Base-by-base conservation (phyloP, 2,888 invertebrate species). In the Lithophane ornitopus region DNA sequence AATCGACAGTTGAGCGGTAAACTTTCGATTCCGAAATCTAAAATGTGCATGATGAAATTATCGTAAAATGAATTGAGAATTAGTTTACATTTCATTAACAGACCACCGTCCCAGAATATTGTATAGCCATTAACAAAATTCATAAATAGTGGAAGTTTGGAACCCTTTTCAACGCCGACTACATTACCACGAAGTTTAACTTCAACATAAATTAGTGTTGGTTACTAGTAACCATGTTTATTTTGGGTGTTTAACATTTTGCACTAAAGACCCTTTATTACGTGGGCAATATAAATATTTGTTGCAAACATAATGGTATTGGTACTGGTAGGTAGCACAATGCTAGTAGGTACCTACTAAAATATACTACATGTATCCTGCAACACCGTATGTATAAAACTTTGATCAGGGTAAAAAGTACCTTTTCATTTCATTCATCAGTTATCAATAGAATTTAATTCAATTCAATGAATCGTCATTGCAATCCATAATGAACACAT, bases 151-250 rank as follows among this genome's bases (percentile, higher is more conserved):
- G 22, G 8, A 69, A 85, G 73, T 73, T 83, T 12, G 44, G 11
- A 34, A 85, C 82, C 82, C 82, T 85, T 80, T 85, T 76, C 85
- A 61, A 46, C 61, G 72, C 70, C 41, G 19, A 44, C 46, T 28
- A 49, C 52, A 58, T 54, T 54, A 74, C 82, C 78, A 26, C 68
- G 69, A 73, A 81, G 44, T 81, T 85, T 58, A 16, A 69, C 44
- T 76, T 65, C 16, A 61, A 80, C 54, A 49, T 80, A 76, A 71
- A 69, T 77, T 77, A 65, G 41, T 73, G 70, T 71, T 66, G 12
- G 82, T 41, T 34, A 71, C 59, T 54, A 65, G 65, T 28, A 70
- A 69, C 70, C 19, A 65, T 74, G 68, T 81, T 68, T 81, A 22
- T 58, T 73, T 73, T 69, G 65, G 59, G 56, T 70, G 59, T 46